phyloP scores from a whole-genome alignment of 2,797 vertebrate genomes.

The Lithobates pipiens region DNA sequence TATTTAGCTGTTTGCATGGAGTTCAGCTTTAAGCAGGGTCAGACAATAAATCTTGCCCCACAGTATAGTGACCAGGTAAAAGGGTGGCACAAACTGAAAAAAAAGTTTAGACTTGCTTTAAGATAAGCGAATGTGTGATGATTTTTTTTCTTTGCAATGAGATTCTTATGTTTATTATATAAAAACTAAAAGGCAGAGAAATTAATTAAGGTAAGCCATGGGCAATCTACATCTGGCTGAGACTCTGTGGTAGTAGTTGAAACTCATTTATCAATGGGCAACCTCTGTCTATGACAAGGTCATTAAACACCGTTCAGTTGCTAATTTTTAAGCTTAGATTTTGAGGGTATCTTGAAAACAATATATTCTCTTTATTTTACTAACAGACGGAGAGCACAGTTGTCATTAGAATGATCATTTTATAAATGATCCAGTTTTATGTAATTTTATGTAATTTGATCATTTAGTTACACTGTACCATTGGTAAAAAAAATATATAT shows the following conservation, averaged over 20 bases:
- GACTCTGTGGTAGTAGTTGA: not conserved
- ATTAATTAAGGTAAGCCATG: constrained; percentile 48
- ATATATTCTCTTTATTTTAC: not conserved
- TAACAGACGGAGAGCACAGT: not conserved
- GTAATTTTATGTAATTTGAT: constrained; percentile 10
- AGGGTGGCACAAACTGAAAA: too few species aligned
- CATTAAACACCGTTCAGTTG: constrained; percentile 34
- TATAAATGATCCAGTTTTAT: not conserved
- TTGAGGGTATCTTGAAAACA: not conserved
- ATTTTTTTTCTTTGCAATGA: not conserved
- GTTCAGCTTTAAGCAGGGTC: too few species aligned
- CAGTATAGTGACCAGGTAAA: too few species aligned
- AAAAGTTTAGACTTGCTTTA: not conserved
- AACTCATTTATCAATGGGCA: constrained; percentile 42
- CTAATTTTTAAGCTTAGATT: constrained; percentile 24
- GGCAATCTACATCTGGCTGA: constrained; percentile 28
- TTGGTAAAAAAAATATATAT: too few species aligned
- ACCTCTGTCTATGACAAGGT: constrained; percentile 49
- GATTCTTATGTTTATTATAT: constrained; percentile 20
- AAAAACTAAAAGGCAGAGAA: constrained; percentile 32
- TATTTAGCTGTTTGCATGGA: too few species aligned
- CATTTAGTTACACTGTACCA: constrained; percentile 37
- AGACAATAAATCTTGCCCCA: too few species aligned
- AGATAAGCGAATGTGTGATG: not conserved
- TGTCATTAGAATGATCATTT: constrained; percentile 12